These are phyloP conservation scores for Chionis minor DNA, from an alignment of 2,113 vertebrate species.

Conservation along the genomic window DNA sequence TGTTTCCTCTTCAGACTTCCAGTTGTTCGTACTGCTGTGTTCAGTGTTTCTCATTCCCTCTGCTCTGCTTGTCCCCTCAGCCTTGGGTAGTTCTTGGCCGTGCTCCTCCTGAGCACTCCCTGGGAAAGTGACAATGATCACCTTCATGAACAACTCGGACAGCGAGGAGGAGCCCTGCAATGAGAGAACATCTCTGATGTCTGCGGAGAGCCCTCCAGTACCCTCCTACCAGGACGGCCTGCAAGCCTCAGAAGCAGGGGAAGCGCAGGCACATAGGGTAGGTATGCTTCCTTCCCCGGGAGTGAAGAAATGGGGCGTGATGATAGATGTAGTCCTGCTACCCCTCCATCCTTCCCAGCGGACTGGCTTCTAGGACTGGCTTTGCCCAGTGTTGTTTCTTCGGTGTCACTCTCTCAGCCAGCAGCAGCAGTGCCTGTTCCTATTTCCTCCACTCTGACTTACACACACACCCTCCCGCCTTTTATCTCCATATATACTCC, in stretches of 20 bases:
- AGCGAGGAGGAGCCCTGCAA: constrained; percentile 91
- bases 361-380: neutral
- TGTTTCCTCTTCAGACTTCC: neutral
- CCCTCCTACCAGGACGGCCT: constrained; percentile 79
- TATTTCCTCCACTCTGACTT: neutral
- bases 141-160: constrained; percentile 88
- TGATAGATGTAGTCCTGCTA: neutral
- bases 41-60: neutral
- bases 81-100: neutral
- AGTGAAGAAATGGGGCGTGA: neutral
- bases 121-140: constrained; percentile 58
- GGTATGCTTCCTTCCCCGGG: neutral
- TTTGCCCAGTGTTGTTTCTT: neutral
- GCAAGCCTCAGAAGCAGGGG: constrained; percentile 43
- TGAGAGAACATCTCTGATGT: constrained; percentile 91
- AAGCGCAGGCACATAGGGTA: constrained; percentile 72
- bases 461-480: neutral
- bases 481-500: neutral
- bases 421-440: neutral
- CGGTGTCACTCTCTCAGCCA: neutral
- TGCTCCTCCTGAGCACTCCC: neutral
- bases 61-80: neutral
- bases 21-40: neutral
- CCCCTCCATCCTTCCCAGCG: neutral
- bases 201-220: constrained; percentile 78